A percentile compares a stretch with the other conserved stretches of the same genome.
Evolutionary conservation across 2,113 vertebrate species (phyloP).

Genomic region (Xiphias gladius): DNA sequence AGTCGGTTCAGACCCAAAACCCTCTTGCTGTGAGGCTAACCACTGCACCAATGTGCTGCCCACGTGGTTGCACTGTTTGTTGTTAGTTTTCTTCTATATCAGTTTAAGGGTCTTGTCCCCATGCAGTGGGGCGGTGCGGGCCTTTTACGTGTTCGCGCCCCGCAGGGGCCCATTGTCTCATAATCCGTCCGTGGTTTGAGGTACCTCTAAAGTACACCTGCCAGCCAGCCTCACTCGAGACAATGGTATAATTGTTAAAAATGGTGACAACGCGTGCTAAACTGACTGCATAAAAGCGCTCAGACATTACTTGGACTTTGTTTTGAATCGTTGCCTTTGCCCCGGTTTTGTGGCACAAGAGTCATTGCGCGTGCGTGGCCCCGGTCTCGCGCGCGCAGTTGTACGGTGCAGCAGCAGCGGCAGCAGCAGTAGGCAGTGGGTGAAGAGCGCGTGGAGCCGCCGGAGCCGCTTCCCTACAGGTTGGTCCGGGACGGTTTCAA

Average conservation of each 20-base stretch:
- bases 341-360: background rate
- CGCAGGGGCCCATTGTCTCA: background rate
- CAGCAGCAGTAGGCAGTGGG: background rate
- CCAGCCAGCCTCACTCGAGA: background rate
- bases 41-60: too few species aligned
- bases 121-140: too few species aligned
- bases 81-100: too few species aligned
- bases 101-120: too few species aligned
- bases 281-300: background rate
- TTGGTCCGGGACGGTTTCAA: background rate
- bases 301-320: background rate
- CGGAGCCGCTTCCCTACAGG: background rate
- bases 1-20: too few species aligned
- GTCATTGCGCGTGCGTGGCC: slow-evolving; percentile 39
- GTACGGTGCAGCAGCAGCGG: background rate
- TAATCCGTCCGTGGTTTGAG: background rate
- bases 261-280: too few species aligned
- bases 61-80: too few species aligned
- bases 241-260: background rate
- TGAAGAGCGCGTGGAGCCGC: background rate
- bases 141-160: too few species aligned
- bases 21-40: too few species aligned
- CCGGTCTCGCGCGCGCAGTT: background rate
- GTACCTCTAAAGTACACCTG: background rate
- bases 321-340: too few species aligned